Base-by-base conservation (phyloP, 2,113 vertebrate genomes). In the Clarias gariepinus region DNA sequence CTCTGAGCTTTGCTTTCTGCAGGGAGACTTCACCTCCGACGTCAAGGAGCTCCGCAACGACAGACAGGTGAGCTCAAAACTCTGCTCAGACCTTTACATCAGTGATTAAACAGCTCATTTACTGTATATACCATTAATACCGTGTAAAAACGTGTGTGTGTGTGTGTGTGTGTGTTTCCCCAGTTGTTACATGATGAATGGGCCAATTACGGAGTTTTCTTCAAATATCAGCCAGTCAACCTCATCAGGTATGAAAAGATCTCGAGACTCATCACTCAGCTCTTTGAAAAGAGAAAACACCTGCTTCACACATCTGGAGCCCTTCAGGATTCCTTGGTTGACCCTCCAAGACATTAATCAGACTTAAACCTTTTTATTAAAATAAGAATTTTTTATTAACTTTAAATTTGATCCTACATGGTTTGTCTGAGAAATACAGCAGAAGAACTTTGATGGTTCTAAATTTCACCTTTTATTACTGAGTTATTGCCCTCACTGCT, bases 211-310 rank as follows among this genome's bases (percentile, higher is more conserved):
- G 95, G 98, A 92, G 97, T 93, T 18, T 99, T 98, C 94, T 96
- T 96, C 93, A 99, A 99, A 93, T 98, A 97, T 94, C 98, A 99
- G 88, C 98, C 98, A 79, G 95, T 98, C 87, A 95, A 99, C 90
- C 96, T 99, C 88, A 98, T 99, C 94, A 97, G 98, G 98, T 99
- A 96, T 23, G 10, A 47, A n/a, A 76, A 76, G 1, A 1, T 76
- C 23, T n/a, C 7, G 41, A 52, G 21, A 76, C 19, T 23, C 33
- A 25, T 23, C 36, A 4, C 28, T 36, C 28, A 33, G 66, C 66
- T 69, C 63, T 64, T 18, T 71, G 68, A 9, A 19, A 19, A 10
- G 10, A 19, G 11, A 74, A 21, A 52, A 2, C 4, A 41, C 18
- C 19, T 1, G 3, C 19, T 73, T 41, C 36, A 41, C 2, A 68